phyloP scores from a whole-genome alignment of 2,113 vertebrate genomes.

The Pygoscelis adeliae region DNA sequence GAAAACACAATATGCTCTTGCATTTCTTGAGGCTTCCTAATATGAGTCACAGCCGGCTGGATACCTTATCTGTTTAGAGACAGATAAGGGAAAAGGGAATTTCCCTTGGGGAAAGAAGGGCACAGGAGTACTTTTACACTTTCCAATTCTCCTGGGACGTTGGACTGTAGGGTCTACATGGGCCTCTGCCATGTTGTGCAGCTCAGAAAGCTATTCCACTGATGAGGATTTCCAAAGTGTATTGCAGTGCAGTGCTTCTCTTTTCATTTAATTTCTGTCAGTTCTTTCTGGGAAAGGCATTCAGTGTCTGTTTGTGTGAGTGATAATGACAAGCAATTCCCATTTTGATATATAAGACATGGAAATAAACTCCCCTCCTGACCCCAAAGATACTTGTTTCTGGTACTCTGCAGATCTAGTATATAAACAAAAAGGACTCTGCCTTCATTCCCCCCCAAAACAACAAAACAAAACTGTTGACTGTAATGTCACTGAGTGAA shows the following conservation, averaged over 20 bases:
- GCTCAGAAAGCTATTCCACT: not conserved
- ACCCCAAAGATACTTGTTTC: not conserved
- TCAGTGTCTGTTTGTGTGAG: not conserved
- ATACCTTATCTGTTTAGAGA: not conserved
- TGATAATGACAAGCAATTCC: not conserved
- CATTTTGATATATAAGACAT: not conserved
- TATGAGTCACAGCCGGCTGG: not conserved
- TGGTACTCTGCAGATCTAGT: not conserved
- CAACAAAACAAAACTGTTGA: not conserved
- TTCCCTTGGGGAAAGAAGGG: not conserved
- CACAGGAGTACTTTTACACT: not conserved
- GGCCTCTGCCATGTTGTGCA: not conserved
- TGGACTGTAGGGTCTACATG: not conserved
- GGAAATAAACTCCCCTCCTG: not conserved
- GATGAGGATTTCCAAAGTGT: not conserved
- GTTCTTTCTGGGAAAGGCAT: not conserved
- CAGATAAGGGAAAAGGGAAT: not conserved
- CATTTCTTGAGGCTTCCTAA: not conserved
- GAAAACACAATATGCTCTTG: not conserved
- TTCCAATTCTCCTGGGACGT: not conserved
- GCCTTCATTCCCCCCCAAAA: not conserved
- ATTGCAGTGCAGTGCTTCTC: not conserved
- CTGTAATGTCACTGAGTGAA: slow-evolving; percentile 17
- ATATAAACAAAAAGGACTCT: not conserved
- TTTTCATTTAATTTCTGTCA: not conserved